Percentiles rank a stretch among this genome's conserved stretches.
Evolutionary conservation across 2,888 invertebrate species (phyloP).

Genomic region (Plusia festucae): DNA sequence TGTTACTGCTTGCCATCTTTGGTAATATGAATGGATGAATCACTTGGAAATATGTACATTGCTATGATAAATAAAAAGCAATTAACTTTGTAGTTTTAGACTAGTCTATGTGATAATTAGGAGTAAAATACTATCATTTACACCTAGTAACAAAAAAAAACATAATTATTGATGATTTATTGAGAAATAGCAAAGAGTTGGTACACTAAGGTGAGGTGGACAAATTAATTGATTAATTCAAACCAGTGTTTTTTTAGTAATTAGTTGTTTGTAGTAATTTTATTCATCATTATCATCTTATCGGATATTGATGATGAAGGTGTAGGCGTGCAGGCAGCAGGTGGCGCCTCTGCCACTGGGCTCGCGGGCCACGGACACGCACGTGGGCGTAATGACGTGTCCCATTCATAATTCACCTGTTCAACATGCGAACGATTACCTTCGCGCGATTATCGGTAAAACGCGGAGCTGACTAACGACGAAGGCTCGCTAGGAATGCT

Average conservation of each 20-base stretch:
- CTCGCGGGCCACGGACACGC: slow-evolving; percentile 50
- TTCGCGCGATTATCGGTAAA: slow-evolving; percentile 74
- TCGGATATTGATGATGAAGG: slow-evolving; percentile 9
- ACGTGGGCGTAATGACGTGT: slow-evolving; percentile 73
- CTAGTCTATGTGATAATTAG: no score
- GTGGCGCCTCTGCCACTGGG: slow-evolving; percentile 57
- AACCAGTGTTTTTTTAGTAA: background rate
- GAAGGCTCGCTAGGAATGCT: slow-evolving; percentile 81
- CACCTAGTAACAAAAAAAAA: background rate
- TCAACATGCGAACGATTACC: slow-evolving; percentile 71
- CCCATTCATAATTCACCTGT: slow-evolving; percentile 82
- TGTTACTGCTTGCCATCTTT: slow-evolving; percentile 69
- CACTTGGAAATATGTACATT: slow-evolving; percentile 48
- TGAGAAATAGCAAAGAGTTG: background rate
- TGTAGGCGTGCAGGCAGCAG: slow-evolving; percentile 10
- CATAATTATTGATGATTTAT: background rate
- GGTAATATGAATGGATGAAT: slow-evolving; percentile 73
- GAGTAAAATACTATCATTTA: no score
- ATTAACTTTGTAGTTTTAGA: no score
- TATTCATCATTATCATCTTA: slow-evolving; percentile 9
- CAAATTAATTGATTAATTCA: background rate
- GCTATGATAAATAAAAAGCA: slow-evolving; percentile 36
- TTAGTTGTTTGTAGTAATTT: background rate
- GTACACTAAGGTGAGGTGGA: background rate
- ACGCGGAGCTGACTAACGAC: slow-evolving; percentile 78